Base-by-base conservation (phyloP, 2,797 vertebrate genomes). In the Sebastes umbrosus region DNA sequence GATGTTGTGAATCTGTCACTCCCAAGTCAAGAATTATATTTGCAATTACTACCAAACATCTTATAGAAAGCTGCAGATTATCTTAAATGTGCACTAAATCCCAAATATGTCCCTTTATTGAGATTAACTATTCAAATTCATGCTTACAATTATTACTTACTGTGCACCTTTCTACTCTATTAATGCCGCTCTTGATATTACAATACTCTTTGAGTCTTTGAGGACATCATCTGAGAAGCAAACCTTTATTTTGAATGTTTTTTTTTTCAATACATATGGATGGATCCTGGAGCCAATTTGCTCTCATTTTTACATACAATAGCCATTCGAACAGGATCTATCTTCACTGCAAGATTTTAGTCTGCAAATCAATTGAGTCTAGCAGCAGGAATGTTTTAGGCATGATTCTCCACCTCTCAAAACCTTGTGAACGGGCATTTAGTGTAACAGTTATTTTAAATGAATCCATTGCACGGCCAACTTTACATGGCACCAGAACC, bases 341-440 rank as follows among this genome's bases (percentile, higher is more conserved):
- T 75, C 84, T 84, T 63, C 24, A 57, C 14, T 66, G 27, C 22
- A 59, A 69, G 55, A n/a, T 52, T 52, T n/a, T n/a, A 52, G 20
- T 52, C 20, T 52, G 50, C 50, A 52, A 52, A 60, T 76, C 39
- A 39, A 3, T 59, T 73, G 25, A 79, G 54, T 25, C 25, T 73
- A 55, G 63, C 70, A 79, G 39, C 67, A 63, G 34, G 14, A 66
- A 46, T 60, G 43, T 36, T 80, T 84, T 80, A 80, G 69, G 71
- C 73, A 54, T 11, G 11, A 63, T 71, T 20, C 13, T 57, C 46
- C 64, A 32, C 8, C 36, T 52, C 54, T 81, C 39, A 36, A 72
- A 82, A 66, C 67, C 62, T 52, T 69, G 16, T 68, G 60, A 85
- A n/a, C 20, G 62, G 25, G 20, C 46, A 36, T 70, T 65, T 18